Base-by-base conservation (phyloP, 2,888 invertebrate genomes). In the Pegoplata infirma region DNA sequence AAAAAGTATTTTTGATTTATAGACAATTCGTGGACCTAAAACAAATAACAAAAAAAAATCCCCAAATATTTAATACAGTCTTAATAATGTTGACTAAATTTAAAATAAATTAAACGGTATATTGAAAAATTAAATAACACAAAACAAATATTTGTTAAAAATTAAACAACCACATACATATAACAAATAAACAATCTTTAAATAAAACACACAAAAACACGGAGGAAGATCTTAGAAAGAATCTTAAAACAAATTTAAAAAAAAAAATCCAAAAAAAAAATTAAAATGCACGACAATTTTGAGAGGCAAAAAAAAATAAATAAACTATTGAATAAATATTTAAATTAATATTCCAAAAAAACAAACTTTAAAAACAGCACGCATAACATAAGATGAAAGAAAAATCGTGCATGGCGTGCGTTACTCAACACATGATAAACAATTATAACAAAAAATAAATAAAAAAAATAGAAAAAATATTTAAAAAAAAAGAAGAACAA, bases 391-490 rank as follows among this genome's bases (percentile, higher is more conserved):
- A 63, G 56, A 56, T 53, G 40, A 68, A 73, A 49, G 55, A 47
- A 61, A 64, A 67, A 73, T 79, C 76, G 74, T 80, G 79, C 81
- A 71, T 71, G 76, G 59, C 79, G 75, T 81, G 75, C 75, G 74
- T 75, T 80, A 66, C 49, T 67, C 53, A 63, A 58, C 47, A 67
- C 56, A 63, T 71, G 44, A 47, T 72, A 72, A 79, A 40, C 46
- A 67, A 63, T 72, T 79, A 66, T 36, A 55, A 44, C n/a, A 69
- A 73, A 56, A 73, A 23, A 55, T 5, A 58, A 32, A 47, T 36
- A 12, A 40, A 28, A n/a, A n/a, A n/a, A n/a, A n/a, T n/a, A n/a
- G n/a, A 47, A 19, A 49, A 36, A 51, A 47, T 17, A 56, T 14
- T n/a, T 55, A 10, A 63, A 55, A 10, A n/a, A n/a, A n/a, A n/a